Percentiles rank a stretch among this genome's conserved stretches.
phyloP scores from a whole-genome alignment of 2,797 vertebrate species.

The Ptychobarbus kaznakovi region DNA sequence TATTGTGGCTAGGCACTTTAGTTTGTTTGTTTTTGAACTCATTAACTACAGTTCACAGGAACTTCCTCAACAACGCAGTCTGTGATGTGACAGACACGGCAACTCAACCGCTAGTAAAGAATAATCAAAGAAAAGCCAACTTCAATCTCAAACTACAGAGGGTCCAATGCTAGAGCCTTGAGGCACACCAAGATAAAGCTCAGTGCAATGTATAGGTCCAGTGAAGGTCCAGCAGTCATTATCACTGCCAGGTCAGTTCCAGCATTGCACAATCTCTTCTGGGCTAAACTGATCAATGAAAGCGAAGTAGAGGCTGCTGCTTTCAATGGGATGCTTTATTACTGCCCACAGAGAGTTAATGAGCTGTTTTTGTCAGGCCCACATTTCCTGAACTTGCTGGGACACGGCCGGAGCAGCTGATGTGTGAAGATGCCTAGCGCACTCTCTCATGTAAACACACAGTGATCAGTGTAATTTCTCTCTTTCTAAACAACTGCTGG shows the following conservation, averaged over 20 bases:
- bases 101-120: neutral
- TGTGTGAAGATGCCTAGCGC: constrained; percentile 54
- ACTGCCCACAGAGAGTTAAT: constrained; percentile 60
- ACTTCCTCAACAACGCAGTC: neutral
- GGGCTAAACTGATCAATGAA: constrained; percentile 25
- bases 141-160: neutral
- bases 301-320: neutral
- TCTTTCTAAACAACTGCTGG: neutral
- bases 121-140: neutral
- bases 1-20: neutral
- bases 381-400: constrained; percentile 55
- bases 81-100: neutral
- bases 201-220: neutral
- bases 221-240: neutral
- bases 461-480: neutral
- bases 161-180: neutral
- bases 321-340: constrained; percentile 28
- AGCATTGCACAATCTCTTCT: neutral
- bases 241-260: neutral
- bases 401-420: constrained; percentile 46
- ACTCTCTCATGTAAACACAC: neutral
- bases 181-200: neutral
- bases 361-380: constrained; percentile 66
- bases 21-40: neutral
- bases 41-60: neutral